These are phyloP conservation scores for Muscicapa adusta DNA, from an alignment of 2,113 vertebrate genomes.

Conservation along the genomic window DNA sequence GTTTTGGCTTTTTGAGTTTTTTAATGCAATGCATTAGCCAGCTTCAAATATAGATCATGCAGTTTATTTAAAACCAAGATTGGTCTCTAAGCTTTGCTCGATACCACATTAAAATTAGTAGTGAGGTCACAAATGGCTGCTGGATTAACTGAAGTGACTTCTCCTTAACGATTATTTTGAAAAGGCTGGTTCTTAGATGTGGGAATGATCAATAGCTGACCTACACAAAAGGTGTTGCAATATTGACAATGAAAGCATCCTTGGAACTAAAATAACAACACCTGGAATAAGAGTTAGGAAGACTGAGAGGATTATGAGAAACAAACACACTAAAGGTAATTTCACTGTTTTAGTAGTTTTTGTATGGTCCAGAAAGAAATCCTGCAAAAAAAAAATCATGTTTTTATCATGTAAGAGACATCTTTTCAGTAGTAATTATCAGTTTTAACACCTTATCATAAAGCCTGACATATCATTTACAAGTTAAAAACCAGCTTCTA, in stretches of 20 bases:
- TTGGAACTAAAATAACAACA: not conserved
- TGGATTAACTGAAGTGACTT: not conserved
- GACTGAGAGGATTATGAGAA: not conserved
- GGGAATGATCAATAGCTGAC: not conserved
- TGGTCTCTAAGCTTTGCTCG: not conserved
- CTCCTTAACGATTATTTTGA: not conserved
- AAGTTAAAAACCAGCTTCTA: not conserved
- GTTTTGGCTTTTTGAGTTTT: not conserved
- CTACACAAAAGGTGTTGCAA: not conserved
- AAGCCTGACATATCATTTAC: not conserved
- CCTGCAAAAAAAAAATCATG: not conserved
- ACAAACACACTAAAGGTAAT: not conserved
- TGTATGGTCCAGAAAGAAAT: not conserved
- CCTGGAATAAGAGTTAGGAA: not conserved
- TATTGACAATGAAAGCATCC: not conserved
- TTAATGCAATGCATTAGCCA: not conserved
- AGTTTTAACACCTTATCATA: not conserved
- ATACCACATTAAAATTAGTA: not conserved
- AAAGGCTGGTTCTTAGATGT: not conserved
- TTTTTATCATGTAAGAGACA: not conserved
- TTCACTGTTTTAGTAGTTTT: not conserved
- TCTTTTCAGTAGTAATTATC: not conserved
- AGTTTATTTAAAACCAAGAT: not conserved
- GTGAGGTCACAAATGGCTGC: not conserved
- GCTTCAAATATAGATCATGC: not conserved